Evolutionary conservation across 2,888 invertebrate genomes (phyloP), one percentile per base, ranked within the genome.

Genomic region (Euclidia mi): DNA sequence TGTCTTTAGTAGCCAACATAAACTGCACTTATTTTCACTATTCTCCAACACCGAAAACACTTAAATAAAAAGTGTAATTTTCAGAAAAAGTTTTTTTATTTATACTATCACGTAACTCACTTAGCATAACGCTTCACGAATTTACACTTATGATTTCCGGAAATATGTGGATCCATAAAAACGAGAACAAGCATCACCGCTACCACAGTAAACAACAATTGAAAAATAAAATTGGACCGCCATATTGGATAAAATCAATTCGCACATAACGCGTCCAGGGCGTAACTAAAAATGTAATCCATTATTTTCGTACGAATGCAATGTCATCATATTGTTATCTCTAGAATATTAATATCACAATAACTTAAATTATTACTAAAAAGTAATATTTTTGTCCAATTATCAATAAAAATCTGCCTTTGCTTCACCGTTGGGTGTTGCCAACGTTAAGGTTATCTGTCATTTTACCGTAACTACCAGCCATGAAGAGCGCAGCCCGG

Each of bases 211-310:
- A 85, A 85, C 83, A 83, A 79, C 68, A 65, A 58, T 71, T 67
- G 67, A 75, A 78, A 77, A 78, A 79, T 73, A 65, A 65, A 76
- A 53, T 71, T 62, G 73, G 81, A 84, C 84, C 80, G 89, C 89
- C 89, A 89, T 89, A 84, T 88, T 89, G 88, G 77, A 82, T 69
- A 47, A 51, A 55, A 67, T 65, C 64, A 66, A 57, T 64, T 63
- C 61, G 56, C 56, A 48, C 56, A 56, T 49, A 62, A 61, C 63
- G 78, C 80, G 65, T 79, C 55, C 59, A 15, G 34, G 60, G 48
- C 12, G 3, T 40, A 46, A 2, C 38, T 40, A 42, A 56, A 60
- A 50, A 47, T 37, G n/a, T 49, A 75, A 76, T 76, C 76, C 18
- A 11, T 47, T 42, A 31, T 46, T 64, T 50, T 52, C 29, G 34